Evolutionary conservation across 2,113 vertebrate genomes (phyloP).

Genomic region (Gambusia holbrooki): DNA sequence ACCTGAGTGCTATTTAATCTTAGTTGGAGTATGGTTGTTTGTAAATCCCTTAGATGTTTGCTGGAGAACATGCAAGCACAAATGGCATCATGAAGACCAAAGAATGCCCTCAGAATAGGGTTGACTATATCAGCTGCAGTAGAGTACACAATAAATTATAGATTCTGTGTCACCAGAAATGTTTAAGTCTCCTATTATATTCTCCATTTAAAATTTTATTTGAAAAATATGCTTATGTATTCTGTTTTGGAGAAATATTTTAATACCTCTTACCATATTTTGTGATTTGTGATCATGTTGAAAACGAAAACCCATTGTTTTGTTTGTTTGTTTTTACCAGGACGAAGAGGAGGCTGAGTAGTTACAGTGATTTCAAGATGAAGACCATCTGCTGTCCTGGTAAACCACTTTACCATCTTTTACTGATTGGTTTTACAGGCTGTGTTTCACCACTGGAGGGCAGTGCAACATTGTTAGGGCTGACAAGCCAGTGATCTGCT

Average conservation of each 20-base stretch:
- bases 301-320: slow-evolving; percentile 5
- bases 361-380: slow-evolving; percentile 15
- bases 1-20: too few species aligned
- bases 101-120: background rate
- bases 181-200: background rate
- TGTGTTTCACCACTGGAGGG: slow-evolving; percentile 62
- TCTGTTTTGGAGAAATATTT: background rate
- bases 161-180: background rate
- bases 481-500: slow-evolving; percentile 1
- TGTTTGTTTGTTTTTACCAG: slow-evolving; percentile 45
- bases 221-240: background rate
- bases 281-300: background rate
- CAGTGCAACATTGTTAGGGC: slow-evolving; percentile 34
- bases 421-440: too few species aligned
- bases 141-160: background rate
- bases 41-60: too few species aligned
- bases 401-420: slow-evolving; percentile 25
- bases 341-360: slow-evolving; percentile 73
- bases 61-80: too few species aligned
- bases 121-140: background rate
- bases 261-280: background rate
- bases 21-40: too few species aligned
- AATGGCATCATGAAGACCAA: too few species aligned
- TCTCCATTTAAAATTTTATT: background rate
- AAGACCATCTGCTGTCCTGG: slow-evolving; percentile 53